phyloP scores from a whole-genome alignment of 2,888 invertebrate genomes.

The Therioaphis trifolii region DNA sequence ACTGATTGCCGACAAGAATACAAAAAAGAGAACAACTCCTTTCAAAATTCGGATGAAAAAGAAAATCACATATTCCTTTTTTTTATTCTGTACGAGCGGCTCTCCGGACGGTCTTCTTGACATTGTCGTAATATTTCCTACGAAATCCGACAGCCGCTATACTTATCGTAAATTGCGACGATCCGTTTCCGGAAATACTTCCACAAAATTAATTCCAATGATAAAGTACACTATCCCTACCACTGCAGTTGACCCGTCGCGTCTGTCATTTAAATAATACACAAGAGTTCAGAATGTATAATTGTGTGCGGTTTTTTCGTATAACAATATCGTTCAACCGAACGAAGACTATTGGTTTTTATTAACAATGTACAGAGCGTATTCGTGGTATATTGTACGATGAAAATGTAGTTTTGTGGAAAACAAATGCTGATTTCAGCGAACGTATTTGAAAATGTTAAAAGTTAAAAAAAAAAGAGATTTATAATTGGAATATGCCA shows the following conservation, averaged over 20 bases:
- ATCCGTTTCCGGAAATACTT: conserved; percentile 16
- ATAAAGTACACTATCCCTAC: neutral
- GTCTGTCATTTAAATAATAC: conserved; percentile 1
- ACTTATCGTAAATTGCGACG: conserved; percentile 55
- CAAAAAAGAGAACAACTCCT: neutral
- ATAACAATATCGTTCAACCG: neutral
- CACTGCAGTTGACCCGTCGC: neutral
- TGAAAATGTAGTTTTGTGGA: too few relatives aligned
- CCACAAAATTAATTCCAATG: conserved; percentile 39
- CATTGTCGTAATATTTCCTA: conserved; percentile 34
- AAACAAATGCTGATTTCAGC: too few relatives aligned
- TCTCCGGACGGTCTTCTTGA: neutral
- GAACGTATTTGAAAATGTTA: too few relatives aligned
- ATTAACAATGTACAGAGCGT: too few relatives aligned
- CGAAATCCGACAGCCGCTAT: conserved; percentile 43
- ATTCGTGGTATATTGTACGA: too few relatives aligned
- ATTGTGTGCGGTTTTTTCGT: neutral
- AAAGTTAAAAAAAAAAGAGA: too few relatives aligned
- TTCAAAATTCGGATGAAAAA: conserved; percentile 31
- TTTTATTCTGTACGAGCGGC: conserved; percentile 1
- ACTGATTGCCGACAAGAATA: conserved; percentile 17
- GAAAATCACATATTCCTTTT: conserved; percentile 27
- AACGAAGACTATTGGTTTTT: neutral
- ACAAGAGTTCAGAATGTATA: neutral
- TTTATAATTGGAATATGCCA: too few relatives aligned